Base-by-base conservation (phyloP, 2,113 vertebrate species). In the Antechinus stuartii region DNA sequence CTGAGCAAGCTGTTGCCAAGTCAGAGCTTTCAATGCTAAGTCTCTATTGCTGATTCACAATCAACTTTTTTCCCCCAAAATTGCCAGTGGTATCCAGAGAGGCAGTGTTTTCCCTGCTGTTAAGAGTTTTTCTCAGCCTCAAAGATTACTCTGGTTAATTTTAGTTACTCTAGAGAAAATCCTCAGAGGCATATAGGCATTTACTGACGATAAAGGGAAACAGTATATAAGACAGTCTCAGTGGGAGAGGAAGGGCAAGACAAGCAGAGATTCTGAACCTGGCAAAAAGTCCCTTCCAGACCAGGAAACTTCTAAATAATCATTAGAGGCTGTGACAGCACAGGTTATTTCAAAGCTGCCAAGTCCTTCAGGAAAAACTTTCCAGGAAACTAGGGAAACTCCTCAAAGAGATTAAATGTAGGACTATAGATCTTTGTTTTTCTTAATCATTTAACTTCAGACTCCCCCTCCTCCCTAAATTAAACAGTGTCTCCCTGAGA, bases 1-100 rank as follows among this genome's bases (percentile, higher is more conserved):
- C 97, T 98, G 96, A 98, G 98, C 99, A 99, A 99, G 99, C 99
- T 99, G 99, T 99, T 99, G 98, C 98, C 99, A 98, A 97, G 97
- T 97, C 91, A 0, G 94, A 97, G 97, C 98, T 98, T 97, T 98
- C 89, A 96, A 98, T 98, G 96, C 98, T 93, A 96, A 98, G 95
- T 95, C 98, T 95, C 94, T 97, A 98, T 98, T 97, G 61, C 97
- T 91, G 96, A 95, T 97, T 96, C 95, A 97, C 96, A 98, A 96
- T 97, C 91, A 50, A 96, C 94, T 50, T 50, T 55, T 95, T 84
- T 23, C 23, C 42, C 68, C 54, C 91, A 94, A 92, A 57, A 95
- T 97, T 96, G 93, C 95, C 91, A 94, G 90, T 76, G 95, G 96
- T 2, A 5, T 96, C 96, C 97, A 96, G 96, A 92, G 35, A 92